Evolutionary conservation across 2,797 vertebrate genomes (phyloP).

Genomic region (Malurus splendens): DNA sequence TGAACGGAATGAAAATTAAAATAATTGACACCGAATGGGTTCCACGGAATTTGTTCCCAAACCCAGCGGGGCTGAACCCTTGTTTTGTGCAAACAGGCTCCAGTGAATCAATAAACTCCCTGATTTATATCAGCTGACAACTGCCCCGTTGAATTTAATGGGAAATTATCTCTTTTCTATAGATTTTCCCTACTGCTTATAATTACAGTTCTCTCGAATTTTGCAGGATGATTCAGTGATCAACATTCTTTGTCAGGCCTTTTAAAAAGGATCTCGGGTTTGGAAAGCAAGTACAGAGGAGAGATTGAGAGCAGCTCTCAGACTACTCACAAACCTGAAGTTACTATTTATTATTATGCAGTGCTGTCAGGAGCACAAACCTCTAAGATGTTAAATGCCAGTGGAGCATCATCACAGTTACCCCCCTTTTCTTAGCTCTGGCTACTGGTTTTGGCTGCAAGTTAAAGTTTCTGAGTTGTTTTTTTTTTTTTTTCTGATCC

Average conservation of each 20-base stretch:
- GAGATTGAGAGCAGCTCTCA: not conserved
- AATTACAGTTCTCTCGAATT: not conserved
- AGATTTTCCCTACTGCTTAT: not conserved
- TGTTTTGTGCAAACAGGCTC: not conserved
- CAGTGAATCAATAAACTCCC: not conserved
- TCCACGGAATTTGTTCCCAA: not conserved
- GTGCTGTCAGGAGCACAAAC: not conserved
- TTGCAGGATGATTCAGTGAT: not conserved
- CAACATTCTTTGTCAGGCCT: not conserved
- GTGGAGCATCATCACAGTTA: not conserved
- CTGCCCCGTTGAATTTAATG: constrained; percentile 1
- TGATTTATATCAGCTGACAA: not conserved
- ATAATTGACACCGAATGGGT: not conserved
- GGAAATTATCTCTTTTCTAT: constrained; percentile 19
- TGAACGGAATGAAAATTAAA: not conserved
- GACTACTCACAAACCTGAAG: not conserved
- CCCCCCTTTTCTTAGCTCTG: not conserved
- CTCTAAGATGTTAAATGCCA: not conserved
- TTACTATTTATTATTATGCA: not conserved
- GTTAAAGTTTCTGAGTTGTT: not conserved
- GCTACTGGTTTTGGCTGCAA: not conserved
- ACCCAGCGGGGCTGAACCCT: not conserved
- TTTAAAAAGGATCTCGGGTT: not conserved
- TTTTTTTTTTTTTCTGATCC: not conserved
- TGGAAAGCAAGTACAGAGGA: not conserved